These are phyloP conservation scores for Otolemur garnettii DNA, from an alignment of 2,113 vertebrate species.

Conservation along the genomic window DNA sequence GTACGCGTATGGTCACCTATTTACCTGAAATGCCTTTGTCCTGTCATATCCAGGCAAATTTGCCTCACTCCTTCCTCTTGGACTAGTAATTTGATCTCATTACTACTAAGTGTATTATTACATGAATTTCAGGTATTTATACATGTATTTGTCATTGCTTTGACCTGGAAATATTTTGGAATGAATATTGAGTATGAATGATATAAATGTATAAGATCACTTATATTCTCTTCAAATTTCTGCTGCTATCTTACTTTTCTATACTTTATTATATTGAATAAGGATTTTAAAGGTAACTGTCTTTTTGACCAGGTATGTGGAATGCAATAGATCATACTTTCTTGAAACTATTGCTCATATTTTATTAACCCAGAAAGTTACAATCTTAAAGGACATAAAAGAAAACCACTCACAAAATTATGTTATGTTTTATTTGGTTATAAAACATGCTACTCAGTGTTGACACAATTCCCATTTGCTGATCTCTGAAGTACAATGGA, in stretches of 20 bases:
- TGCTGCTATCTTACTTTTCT: constrained; percentile 23
- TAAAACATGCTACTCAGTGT: neutral
- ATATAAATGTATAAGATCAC: neutral
- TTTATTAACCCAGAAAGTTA: constrained; percentile 15
- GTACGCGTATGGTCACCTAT: neutral
- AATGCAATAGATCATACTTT: neutral
- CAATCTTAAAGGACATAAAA: constrained; percentile 37
- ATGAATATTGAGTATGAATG: neutral
- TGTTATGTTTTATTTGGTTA: neutral
- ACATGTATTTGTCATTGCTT: neutral
- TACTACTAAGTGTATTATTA: constrained; percentile 1
- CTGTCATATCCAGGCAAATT: neutral
- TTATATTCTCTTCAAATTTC: constrained; percentile 26
- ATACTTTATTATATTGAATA: neutral
- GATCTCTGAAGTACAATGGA: neutral
- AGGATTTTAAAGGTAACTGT: constrained; percentile 17
- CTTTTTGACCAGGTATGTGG: neutral
- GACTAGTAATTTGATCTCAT: neutral
- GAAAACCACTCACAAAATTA: constrained; percentile 28
- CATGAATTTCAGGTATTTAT: constrained; percentile 33
- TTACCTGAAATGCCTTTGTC: neutral
- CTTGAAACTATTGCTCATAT: neutral
- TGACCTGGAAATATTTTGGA: constrained; percentile 24
- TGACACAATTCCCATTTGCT: constrained; percentile 1
- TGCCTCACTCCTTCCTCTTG: neutral